Percentiles rank a stretch among this genome's conserved stretches.
Evolutionary conservation across 2,113 vertebrate species (phyloP).

Genomic region (Stigmatopora argus): DNA sequence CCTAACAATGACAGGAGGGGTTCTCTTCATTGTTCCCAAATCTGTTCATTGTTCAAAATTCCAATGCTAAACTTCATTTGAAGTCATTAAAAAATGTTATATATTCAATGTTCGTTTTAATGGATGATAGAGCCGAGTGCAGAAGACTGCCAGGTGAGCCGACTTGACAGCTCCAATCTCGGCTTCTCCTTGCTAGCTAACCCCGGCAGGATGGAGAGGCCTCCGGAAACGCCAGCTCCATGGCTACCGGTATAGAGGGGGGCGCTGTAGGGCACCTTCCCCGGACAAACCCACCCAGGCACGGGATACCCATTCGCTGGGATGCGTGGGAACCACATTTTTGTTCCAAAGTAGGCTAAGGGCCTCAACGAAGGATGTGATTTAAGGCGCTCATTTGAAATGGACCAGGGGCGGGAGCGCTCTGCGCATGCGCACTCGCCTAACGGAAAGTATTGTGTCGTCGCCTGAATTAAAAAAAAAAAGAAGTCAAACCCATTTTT

Average conservation of each 20-base stretch:
- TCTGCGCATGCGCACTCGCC: constrained; percentile 41
- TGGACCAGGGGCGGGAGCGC: constrained; percentile 35
- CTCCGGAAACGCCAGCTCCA: constrained; percentile 28
- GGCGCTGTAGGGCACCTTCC: not conserved
- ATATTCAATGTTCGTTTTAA: not conserved
- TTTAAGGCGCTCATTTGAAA: constrained; percentile 42
- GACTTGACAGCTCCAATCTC: constrained; percentile 40
- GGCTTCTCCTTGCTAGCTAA: constrained; percentile 1
- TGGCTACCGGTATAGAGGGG: constrained; percentile 18
- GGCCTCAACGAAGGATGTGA: constrained; percentile 8
- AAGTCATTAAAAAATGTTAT: not conserved
- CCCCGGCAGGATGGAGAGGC: constrained; percentile 31
- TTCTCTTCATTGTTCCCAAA: constrained; percentile 47
- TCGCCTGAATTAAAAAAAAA: constrained; percentile 6
- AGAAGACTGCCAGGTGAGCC: constrained; percentile 32
- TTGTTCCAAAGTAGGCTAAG: not conserved
- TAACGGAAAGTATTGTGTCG: constrained; percentile 57
- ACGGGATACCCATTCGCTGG: not conserved
- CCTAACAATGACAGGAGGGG: constrained; percentile 3
- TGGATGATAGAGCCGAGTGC: not conserved
- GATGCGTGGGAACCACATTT: too few species aligned
- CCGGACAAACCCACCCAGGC: not conserved
- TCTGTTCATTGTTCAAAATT: constrained; percentile 1
- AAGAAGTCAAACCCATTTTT: constrained; percentile 5
- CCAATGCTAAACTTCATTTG: not conserved